Evolutionary conservation across 2,888 invertebrate species (phyloP).

Genomic region (Nycteola revayana): DNA sequence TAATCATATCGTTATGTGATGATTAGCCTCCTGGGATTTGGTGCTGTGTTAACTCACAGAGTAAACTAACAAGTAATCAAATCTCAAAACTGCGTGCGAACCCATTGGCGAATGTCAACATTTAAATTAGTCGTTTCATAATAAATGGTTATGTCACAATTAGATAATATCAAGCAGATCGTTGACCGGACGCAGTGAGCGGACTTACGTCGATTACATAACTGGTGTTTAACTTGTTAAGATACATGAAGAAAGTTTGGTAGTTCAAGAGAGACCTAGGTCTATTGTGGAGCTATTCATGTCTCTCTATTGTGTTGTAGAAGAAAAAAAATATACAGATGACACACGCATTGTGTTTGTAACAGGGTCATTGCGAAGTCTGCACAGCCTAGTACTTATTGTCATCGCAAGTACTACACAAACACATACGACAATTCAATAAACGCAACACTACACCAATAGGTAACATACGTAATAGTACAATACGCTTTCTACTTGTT

Average conservation of each 20-base stretch:
- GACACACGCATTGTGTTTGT: slow-evolving; percentile 12
- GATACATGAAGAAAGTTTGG: slow-evolving; percentile 52
- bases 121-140: slow-evolving; percentile 52
- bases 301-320: slow-evolving; percentile 10
- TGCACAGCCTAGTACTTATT: too few species aligned
- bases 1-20: too few species aligned
- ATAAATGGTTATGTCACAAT: slow-evolving; percentile 60
- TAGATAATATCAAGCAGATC: slow-evolving; percentile 64
- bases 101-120: slow-evolving; percentile 50
- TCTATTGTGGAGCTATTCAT: slow-evolving; percentile 15
- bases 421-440: too few species aligned
- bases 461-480: too few species aligned
- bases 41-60: too few species aligned
- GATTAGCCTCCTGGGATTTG: too few species aligned
- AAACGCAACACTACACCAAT: too few species aligned
- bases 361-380: not conserved
- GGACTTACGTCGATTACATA: slow-evolving; percentile 49
- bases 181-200: slow-evolving; percentile 52
- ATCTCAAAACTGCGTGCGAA: slow-evolving; percentile 11
- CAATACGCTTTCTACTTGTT: too few species aligned
- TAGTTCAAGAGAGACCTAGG: slow-evolving; percentile 23
- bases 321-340: slow-evolving; percentile 8
- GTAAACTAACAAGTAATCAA: too few species aligned
- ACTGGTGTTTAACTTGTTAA: slow-evolving; percentile 32
- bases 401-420: too few species aligned